phyloP scores from a whole-genome alignment of 1,140 invertebrate genomes.

The Philaenus spumarius region DNA sequence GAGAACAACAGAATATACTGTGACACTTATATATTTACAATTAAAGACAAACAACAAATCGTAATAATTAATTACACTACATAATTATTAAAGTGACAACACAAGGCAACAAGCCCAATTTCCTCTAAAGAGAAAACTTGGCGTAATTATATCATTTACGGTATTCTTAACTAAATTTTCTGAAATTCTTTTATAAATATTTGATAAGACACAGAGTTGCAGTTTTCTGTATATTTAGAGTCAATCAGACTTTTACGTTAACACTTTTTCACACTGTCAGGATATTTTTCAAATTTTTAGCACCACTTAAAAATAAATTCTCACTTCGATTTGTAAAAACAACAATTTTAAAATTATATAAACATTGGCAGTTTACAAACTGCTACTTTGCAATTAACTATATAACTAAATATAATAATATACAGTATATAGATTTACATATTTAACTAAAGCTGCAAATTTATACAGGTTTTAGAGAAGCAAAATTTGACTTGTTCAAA shows the following conservation, averaged over 20 bases:
- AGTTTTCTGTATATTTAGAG: constrained; percentile 27
- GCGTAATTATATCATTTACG: constrained; percentile 8
- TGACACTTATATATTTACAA: constrained; percentile 27
- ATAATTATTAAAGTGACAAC: constrained; percentile 20
- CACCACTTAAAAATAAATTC: constrained; percentile 17
- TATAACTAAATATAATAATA: constrained; percentile 2
- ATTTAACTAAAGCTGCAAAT: neutral
- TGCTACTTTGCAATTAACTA: neutral
- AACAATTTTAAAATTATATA: constrained; percentile 8
- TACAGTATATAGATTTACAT: too few species aligned
- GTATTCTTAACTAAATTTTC: constrained; percentile 16
- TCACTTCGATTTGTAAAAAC: constrained; percentile 14
- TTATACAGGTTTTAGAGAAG: constrained; percentile 7
- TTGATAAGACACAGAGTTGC: constrained; percentile 27
- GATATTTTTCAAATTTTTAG: constrained; percentile 18
- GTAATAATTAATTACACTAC: constrained; percentile 17
- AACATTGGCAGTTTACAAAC: neutral
- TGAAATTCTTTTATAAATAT: constrained; percentile 7
- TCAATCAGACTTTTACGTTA: constrained; percentile 25
- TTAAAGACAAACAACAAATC: constrained; percentile 27
- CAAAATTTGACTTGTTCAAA: neutral
- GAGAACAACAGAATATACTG: neutral
- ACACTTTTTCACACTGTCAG: constrained; percentile 8
- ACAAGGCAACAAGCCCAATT: constrained; percentile 18
- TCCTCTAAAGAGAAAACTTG: neutral